Base-by-base conservation (phyloP, 2,113 vertebrate genomes). In the Amblyopsis rosae region DNA sequence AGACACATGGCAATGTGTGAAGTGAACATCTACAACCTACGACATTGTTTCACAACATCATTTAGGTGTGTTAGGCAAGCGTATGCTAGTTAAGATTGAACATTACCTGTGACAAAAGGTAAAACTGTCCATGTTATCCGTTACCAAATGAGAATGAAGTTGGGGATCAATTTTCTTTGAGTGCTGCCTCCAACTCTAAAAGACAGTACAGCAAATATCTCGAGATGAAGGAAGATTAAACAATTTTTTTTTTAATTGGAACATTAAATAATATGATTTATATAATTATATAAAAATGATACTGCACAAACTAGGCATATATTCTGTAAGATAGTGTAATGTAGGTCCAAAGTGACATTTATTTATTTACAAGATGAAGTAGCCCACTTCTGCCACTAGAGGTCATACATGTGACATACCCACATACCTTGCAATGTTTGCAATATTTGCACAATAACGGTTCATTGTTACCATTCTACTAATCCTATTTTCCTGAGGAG, bases 91-190 rank as follows among this genome's bases (percentile, higher is more conserved):
- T 26, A 26, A 26, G 19, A 26, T 26, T 41, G 35, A 8, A 41
- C 35, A 49, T 19, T 77, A 93, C 92, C 92, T 93, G 88, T 94
- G 92, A 77, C 92, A 93, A 78, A 93, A 93, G 6, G 92, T 88
- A 63, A 93, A 86, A 59, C 88, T 87, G 70, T 93, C 92, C 88
- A 92, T 87, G 75, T 17, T 86, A 69, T 92, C 90, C 49, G 86
- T 90, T 69, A 91, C 81, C 16, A 94, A 80, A 72, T 93, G 92
- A 73, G 82, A 35, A 61, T 93, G 83, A 60, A 94, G 92, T 2
- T 80, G 78, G 50, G 90, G 88, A 48, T 93, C 93, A 72, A 94
- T 82, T 73, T 93, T 91, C 70, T 92, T 92, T 57, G 26, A 94
- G 76, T 15, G 87, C 87, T 10, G 92, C 92, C 70, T 93, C 92